Evolutionary conservation across 2,888 invertebrate genomes (phyloP), one percentile per base, ranked within the genome.

Genomic region (Vanessa cardui): DNA sequence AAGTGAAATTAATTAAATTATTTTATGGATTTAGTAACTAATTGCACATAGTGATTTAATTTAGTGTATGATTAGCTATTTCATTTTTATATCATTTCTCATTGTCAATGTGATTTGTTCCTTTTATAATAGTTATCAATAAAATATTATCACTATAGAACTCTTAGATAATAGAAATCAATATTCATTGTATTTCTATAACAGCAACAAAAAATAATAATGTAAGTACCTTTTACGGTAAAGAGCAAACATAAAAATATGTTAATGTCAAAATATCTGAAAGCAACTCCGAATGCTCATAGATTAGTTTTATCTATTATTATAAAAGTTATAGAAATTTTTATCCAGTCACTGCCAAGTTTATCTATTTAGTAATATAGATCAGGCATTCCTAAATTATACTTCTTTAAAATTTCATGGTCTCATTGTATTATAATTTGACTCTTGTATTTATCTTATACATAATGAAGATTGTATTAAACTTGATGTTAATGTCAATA

Each of bases 401-500:
- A 88, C 89, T 88, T 88, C 83, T 82, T 80, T 78, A 80, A 85
- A 82, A 81, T 82, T 83, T 86, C 82, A 79, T 90, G 90, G 91
- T 91, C 90, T 90, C 91, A 90, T 87, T 89, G 86, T 91, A 89
- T 85, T 77, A 89, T 90, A 87, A 87, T 89, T 89, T 89, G 84
- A 61, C 47, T 88, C 81, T 86, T 87, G 84, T 89, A 89, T 87
- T 87, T 89, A 88, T 85, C 86, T 86, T 87, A 74, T 75, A 83
- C 86, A 87, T 85, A 84, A 85, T 81, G 80, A 86, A 89, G 84
- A 88, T 87, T 87, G 80, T 89, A 89, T 87, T 81, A 89, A 85
- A 89, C 83, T 87, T 63, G 89, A 89, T 83, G 85, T 90, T 90
- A 84, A 89, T 88, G 86, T 88, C 87, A 90, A 87, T 91, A 91